Evolutionary conservation across 2,113 vertebrate genomes (phyloP), one percentile per base, ranked within the genome.

Genomic region (Nematolebias whitei): DNA sequence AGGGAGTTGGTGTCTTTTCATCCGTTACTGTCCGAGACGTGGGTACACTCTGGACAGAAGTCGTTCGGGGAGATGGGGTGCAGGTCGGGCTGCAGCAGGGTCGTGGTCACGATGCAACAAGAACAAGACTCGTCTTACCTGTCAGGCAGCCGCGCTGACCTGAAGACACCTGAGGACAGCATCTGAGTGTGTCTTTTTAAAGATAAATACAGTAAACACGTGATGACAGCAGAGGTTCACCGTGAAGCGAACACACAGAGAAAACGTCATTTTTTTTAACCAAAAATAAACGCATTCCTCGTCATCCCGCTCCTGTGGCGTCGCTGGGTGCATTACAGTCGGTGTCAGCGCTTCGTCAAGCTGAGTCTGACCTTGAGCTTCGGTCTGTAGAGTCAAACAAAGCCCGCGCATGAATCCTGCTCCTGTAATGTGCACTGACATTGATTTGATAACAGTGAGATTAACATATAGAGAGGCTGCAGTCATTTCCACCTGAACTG

Each of bases 381-480:
- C 54, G 48, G 55, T 60, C 39, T 69, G 47, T n/a, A 2, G 41
- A 53, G 55, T 70, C 56, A 58, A 39, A 67, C 50, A 39, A 63
- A 70, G 71, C 24, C 24, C 47, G 23, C 16, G 56, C 19, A 65
- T 48, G 61, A 72, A 60, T 4, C 41, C 54, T 1, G 70, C 61
- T 63, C 12, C 69, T 41, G 70, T 79, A 76, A 39, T 63, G 65
- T 40, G 53, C 41, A 58, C 55, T 64, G 81, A 82, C 71, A 45
- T 54, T 83, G 79, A 79, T 86, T 85, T 78, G 83, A 86, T 85
- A 81, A 85, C 80, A 68, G 60, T 57, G 65, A 82, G 68, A 88
- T 88, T 80, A 88, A 82, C 85, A 86, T 86, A 84, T 85, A 86
- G 79, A 84, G 78, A 80, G 64, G 82, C 53, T 76, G 68, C 69